Evolutionary conservation across 2,888 invertebrate species (phyloP), one percentile per base, ranked within the genome.

Genomic region (Caenorhabditis japonica): DNA sequence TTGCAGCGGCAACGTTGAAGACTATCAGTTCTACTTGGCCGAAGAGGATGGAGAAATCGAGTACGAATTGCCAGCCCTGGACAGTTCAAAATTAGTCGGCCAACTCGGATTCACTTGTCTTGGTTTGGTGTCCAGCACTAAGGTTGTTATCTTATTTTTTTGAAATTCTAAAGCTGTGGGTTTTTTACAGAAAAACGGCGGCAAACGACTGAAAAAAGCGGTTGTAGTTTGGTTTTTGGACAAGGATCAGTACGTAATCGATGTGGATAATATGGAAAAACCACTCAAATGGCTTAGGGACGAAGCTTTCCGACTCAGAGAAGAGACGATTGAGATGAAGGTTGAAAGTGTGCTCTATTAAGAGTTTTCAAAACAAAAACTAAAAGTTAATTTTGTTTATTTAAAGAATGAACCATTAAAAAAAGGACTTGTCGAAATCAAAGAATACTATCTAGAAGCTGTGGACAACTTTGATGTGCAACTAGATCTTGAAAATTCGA

Each of bases 11-110:
- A 44, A 61, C 8, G 66, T 73, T 4, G 75, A 62, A n/a, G 77
- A 80, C 38, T 80, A 80, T 51, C 68, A 69, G n/a, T 47, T 77
- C 19, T 76, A 61, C 30, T 53, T 82, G 30, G 79, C 79, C 34
- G 82, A 82, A 23, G 80, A 82, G 25, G 76, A 77, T 34, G 79
- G 75, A 8, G 77, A 76, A 52, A 71, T 82, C 44, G 80, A 80
- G 19, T 46, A 68, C 33, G 82, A 77, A 4, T 70, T 82, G 13
- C 78, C 80, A 1, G 53, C 76, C 3, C 56, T 76, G 12, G 80
- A 79, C n/a, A 55, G 71, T 19, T 74, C 72, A 13, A 75, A 78
- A 39, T 38, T 64, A 5, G 69, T 82, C 27, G 76, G 70, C n/a
- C 77, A 82, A 59, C 43, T 79, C n/a, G 74, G 75, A 19, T 69